phyloP scores from a whole-genome alignment of 2,797 vertebrate genomes.

The Bryconaethiops microstoma region DNA sequence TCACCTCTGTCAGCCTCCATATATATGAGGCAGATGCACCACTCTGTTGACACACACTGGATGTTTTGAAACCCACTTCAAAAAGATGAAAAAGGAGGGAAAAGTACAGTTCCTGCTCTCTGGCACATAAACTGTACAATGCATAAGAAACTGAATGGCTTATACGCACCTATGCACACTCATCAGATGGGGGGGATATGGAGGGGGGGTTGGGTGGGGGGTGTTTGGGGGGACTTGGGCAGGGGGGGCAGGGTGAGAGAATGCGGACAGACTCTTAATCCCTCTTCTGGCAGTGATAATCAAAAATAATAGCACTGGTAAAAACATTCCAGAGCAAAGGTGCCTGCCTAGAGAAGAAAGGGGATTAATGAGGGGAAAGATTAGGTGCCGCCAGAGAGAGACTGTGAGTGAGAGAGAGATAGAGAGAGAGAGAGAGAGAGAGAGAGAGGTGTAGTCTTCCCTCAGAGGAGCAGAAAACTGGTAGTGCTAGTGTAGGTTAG shows the following conservation, averaged over 20 bases:
- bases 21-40: constrained; percentile 59
- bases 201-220: not conserved
- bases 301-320: constrained; percentile 73
- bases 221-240: too few relatives aligned
- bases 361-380: constrained; percentile 99
- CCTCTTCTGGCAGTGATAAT: constrained; percentile 69
- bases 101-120: constrained; percentile 67
- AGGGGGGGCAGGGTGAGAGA: constrained; percentile 64
- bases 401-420: constrained; percentile 89
- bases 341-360: constrained; percentile 92
- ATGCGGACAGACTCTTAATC: constrained; percentile 64
- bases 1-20: constrained; percentile 66
- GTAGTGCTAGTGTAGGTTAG: constrained; percentile 84
- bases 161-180: constrained; percentile 64
- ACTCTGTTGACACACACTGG: constrained; percentile 66
- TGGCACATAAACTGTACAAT: constrained; percentile 25
- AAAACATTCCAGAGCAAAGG: constrained; percentile 72
- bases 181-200: constrained; percentile 61
- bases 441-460: constrained; percentile 52
- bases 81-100: constrained; percentile 20
- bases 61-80: constrained; percentile 65
- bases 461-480: constrained; percentile 66
- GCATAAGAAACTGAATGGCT: constrained; percentile 58
- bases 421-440: constrained; percentile 39
- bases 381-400: too few relatives aligned